Conservation (phyloP, 1,140 invertebrate species). For the Dysdera silvatica region DNA sequence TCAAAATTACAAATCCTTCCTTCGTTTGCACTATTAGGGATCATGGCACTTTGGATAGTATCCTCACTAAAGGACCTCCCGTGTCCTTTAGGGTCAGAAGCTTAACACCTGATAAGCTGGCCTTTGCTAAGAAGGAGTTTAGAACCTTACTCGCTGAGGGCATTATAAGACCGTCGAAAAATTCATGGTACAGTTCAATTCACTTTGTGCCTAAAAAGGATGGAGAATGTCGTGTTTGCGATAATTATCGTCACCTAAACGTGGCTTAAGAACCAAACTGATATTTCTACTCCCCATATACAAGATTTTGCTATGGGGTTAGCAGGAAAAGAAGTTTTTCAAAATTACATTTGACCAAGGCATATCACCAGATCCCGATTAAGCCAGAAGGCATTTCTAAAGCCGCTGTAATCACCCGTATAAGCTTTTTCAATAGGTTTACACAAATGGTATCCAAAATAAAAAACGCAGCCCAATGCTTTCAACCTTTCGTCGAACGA, state of each 20-base stretch:
- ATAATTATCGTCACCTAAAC: constrained; percentile 22
- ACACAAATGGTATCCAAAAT: constrained; percentile 23
- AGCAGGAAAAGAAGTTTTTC: constrained; percentile 1
- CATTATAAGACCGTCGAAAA: too few relatives aligned
- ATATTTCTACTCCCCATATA: constrained; percentile 20
- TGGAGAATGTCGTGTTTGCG: constrained; percentile 9
- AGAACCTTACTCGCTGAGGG: too few relatives aligned
- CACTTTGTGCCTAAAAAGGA: constrained; percentile 32
- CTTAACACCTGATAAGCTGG: too few relatives aligned
- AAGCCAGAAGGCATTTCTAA: constrained; percentile 20
- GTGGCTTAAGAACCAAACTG: constrained; percentile 13
- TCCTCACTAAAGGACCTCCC: too few relatives aligned
- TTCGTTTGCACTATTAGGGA: too few relatives aligned
- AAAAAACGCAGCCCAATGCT: constrained; percentile 15
- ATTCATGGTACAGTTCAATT: too few relatives aligned
- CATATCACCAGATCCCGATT: constrained; percentile 20
- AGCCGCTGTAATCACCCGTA: constrained; percentile 10
- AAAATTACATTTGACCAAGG: constrained; percentile 12
- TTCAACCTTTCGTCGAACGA: constrained; percentile 8
- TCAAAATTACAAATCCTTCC: too few relatives aligned
- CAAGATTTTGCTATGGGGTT: constrained; percentile 21
- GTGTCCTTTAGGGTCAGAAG: too few relatives aligned
- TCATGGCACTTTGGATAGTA: too few relatives aligned
- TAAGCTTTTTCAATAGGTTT: constrained; percentile 25
- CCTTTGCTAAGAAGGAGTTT: too few relatives aligned